Base-by-base conservation (phyloP, 2,113 vertebrate species). In the Romanogobio albipinnatus region DNA sequence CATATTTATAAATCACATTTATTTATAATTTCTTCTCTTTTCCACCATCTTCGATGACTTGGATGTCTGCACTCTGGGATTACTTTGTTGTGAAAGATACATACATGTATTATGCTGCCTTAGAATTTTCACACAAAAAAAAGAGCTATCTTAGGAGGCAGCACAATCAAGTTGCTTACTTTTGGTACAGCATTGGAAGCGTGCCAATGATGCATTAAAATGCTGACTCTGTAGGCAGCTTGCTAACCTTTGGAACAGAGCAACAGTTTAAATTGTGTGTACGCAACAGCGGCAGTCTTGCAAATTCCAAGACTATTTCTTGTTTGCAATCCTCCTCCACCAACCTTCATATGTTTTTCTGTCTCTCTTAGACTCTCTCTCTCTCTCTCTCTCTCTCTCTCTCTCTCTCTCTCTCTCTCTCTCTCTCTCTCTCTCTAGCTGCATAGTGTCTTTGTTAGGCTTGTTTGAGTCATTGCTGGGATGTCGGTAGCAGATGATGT, bases 381-480 rank as follows among this genome's bases (percentile, higher is more conserved):
- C 8, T 51, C 26, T 11, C 58, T 5, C 68, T 24, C 45, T 39
- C 36, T 26, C 36, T 68, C 15, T 36, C n/a, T 36, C 43, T 62
- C 19, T 51, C 8, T 51, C 26, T 11, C 58, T 5, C 68, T 24
- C 45, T 39, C 36, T 26, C 19, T 51, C 8, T 51, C 26, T 11
- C 58, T 5, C 68, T 24, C 45, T 39, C 36, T 26, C 36, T 68
- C 15, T 36, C n/a, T 36, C 43, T 62, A 51, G 58, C 82, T 24
- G 14, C n/a, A 76, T 62, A 39, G 70, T 29, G 45, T 39, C 82
- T 84, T 66, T 76, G 73, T 76, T 76, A 81, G 26, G 79, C 79
- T 81, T 68, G 61, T 76, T 51, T 61, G 19, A 66, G 58, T 53
- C 73, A 76, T 49, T 76, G 73, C 73, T 24, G 59, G 82, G 73